These are phyloP conservation scores for Schlechtendalia chinensis DNA, from an alignment of 1,140 invertebrate species.

Conservation along the genomic window DNA sequence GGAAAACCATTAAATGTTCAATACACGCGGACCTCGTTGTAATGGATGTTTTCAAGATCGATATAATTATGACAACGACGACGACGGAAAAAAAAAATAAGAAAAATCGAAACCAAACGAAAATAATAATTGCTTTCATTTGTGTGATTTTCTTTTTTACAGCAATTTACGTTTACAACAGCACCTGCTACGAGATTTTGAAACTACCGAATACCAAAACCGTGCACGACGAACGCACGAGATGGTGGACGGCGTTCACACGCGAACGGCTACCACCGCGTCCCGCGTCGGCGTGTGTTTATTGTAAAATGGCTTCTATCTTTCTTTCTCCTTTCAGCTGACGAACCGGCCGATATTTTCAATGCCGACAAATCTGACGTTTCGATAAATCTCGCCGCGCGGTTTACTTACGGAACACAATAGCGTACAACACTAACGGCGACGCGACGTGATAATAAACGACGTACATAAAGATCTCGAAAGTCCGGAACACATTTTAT, in stretches of 20 bases:
- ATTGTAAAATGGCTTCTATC: no score
- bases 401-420: neutral
- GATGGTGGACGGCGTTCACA: neutral
- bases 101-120: constrained; percentile 3
- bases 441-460: neutral
- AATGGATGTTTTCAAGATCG: constrained; percentile 23
- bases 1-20: constrained; percentile 1
- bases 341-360: no score
- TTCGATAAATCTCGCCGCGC: neutral
- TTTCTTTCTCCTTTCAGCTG: no score
- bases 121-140: constrained; percentile 37
- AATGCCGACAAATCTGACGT: neutral
- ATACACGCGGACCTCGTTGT: constrained; percentile 1
- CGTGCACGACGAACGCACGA: neutral
- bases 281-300: no score
- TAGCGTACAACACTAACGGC: neutral
- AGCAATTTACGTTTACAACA: constrained; percentile 28
- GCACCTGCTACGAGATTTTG: constrained; percentile 9
- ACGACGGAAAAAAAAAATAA: constrained; percentile 12
- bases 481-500: constrained; percentile 37
- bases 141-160: neutral
- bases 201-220: neutral
- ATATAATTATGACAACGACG: constrained; percentile 13
- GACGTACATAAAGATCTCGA: neutral
- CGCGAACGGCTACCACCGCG: constrained; percentile 22